A percentile compares a stretch with the other conserved stretches of the same genome.
These are phyloP conservation scores for Nomada lathburiana DNA, from an alignment of 2,888 invertebrate species.

Conservation along the genomic window DNA sequence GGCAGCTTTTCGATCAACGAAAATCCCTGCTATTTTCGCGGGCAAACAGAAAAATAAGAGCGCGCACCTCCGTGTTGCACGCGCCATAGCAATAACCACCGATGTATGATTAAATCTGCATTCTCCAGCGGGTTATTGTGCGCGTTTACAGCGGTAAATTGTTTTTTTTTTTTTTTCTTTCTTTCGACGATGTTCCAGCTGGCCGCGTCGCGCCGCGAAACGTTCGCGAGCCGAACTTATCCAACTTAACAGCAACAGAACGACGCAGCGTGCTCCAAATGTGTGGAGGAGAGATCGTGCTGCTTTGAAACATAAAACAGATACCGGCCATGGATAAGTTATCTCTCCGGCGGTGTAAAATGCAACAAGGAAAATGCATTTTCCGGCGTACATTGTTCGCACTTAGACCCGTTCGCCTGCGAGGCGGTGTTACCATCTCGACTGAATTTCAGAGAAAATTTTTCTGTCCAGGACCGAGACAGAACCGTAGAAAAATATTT, in stretches of 20 bases:
- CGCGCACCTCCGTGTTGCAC: not conserved
- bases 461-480: too few species aligned
- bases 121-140: slow-evolving; percentile 3
- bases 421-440: not conserved
- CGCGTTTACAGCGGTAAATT: slow-evolving; percentile 1
- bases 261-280: not conserved
- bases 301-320: slow-evolving; percentile 4
- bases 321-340: slow-evolving; percentile 2
- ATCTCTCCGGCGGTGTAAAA: slow-evolving; percentile 6
- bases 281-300: not conserved
- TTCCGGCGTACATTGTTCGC: slow-evolving; percentile 33
- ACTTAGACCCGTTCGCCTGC: slow-evolving; percentile 5
- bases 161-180: not conserved
- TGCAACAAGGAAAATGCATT: slow-evolving; percentile 26
- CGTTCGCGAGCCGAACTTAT: not conserved
- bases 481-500: not conserved
- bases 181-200: not conserved
- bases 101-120: slow-evolving; percentile 23
- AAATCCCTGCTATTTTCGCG: not conserved
- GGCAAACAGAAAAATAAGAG: not conserved
- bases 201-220: not conserved
- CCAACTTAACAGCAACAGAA: not conserved
- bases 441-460: slow-evolving; percentile 9
- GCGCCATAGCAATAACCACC: not conserved
- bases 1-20: slow-evolving; percentile 2